A percentile compares a stretch with the other conserved stretches of the same genome.
These are phyloP conservation scores for Chanos chanos DNA, from an alignment of 2,797 vertebrate species.

Conservation along the genomic window DNA sequence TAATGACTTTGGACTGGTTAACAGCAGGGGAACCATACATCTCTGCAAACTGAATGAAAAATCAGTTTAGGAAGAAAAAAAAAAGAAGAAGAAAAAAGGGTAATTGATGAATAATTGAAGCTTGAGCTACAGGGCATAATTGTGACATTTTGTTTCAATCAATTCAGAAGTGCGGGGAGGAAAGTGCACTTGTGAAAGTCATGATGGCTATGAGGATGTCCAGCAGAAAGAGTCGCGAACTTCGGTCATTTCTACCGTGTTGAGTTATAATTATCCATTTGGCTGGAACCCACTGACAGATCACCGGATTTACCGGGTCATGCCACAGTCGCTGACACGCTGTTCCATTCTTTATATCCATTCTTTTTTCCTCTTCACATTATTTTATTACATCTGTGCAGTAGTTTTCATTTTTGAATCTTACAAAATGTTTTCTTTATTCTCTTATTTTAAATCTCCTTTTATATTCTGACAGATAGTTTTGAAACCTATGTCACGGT, in stretches of 20 bases:
- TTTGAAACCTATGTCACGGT: no score
- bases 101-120: conserved; percentile 87
- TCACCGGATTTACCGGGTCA: no score
- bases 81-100: conserved; percentile 65
- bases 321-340: no score
- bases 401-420: no score
- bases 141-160: conserved; percentile 86
- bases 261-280: conserved; percentile 31
- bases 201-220: conserved; percentile 53
- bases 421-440: no score
- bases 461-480: no score
- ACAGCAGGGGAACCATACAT: conserved; percentile 84
- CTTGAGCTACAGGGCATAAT: conserved; percentile 78
- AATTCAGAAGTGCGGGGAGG: conserved; percentile 75
- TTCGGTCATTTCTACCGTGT: conserved; percentile 26
- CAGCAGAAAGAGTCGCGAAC: conserved; percentile 35
- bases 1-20: conserved; percentile 86
- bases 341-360: no score
- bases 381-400: no score
- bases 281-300: conserved; percentile 37
- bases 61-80: conserved; percentile 67
- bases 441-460: no score
- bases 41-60: conserved; percentile 82
- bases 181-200: conserved; percentile 76
- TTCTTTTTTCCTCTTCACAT: no score